Base-by-base conservation (phyloP, 2,888 invertebrate genomes). In the Zeuzera pyrina region DNA sequence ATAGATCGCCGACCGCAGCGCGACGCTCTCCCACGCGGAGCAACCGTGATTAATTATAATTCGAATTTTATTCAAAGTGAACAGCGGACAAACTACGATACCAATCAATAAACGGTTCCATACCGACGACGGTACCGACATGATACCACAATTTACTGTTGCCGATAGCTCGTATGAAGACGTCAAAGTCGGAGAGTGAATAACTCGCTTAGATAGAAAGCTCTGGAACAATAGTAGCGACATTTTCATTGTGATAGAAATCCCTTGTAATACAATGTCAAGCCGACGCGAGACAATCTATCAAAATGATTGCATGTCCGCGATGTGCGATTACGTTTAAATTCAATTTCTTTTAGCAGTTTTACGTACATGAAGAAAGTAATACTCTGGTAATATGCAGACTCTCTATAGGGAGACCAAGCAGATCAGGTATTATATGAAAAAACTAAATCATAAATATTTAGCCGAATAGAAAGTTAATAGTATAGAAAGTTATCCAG, bases 51-150 rank as follows among this genome's bases (percentile, higher is more conserved):
- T 83, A 81, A 81, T 83, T 79, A 83, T 83, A 83, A 83, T 83
- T 83, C 79, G 81, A 81, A 79, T 83, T 79, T 83, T 83, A 83
- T 83, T 83, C 81, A 83, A 83, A 83, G 83, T 71, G 78, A 76
- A 79, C 79, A 79, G 71, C 79, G 74, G 71, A 78, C 79, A 77
- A 77, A 78, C 77, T 65, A 77, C 65, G 81, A 81, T 83, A 83
- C 79, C 71, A 79, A 83, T 83, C 83, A 81, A 81, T 83, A 81
- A 83, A 78, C 79, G 79, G 81, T 83, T 81, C 76, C 70, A 66
- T 79, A 83, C 81, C 73, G 77, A 70, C 72, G 72, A 73, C 70
- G 71, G 61, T 72, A 74, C 73, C 63, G 68, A 76, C 78, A 76
- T 62, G 78, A 76, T 79, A 79, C 77, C 56, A 81, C 78, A 76